phyloP scores from a whole-genome alignment of 2,797 vertebrate species.

The Enteromius radiatus region DNA sequence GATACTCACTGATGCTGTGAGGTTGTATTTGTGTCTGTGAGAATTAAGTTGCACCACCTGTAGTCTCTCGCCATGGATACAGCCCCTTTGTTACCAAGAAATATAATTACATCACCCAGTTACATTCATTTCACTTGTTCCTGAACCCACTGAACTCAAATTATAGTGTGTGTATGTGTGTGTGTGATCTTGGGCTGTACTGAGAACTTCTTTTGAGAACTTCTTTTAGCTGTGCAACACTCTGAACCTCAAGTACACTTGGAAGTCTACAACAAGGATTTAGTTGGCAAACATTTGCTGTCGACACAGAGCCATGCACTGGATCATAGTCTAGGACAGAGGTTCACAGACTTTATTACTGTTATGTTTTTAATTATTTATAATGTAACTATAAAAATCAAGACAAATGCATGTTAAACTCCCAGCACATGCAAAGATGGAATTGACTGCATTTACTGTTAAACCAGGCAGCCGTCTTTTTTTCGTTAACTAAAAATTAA shows the following conservation, averaged over 20 bases:
- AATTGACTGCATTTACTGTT: neutral
- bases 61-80: constrained; percentile 46
- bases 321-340: neutral
- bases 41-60: constrained; percentile 37
- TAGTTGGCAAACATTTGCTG: neutral
- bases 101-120: constrained; percentile 48
- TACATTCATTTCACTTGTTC: constrained; percentile 29
- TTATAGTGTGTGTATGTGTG: no score
- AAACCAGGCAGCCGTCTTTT: neutral
- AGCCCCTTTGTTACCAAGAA: constrained; percentile 22
- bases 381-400: neutral
- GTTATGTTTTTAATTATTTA: neutral
- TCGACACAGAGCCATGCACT: neutral
- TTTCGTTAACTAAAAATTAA: neutral
- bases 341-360: neutral
- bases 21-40: neutral
- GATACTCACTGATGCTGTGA: neutral
- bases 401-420: neutral
- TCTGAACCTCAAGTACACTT: neutral
- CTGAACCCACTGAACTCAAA: constrained; percentile 27
- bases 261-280: constrained; percentile 2
- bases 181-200: neutral
- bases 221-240: neutral
- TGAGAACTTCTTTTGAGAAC: neutral
- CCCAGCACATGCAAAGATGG: neutral